Evolutionary conservation across 2,888 invertebrate genomes (phyloP).

Genomic region (Lysandra coridon): DNA sequence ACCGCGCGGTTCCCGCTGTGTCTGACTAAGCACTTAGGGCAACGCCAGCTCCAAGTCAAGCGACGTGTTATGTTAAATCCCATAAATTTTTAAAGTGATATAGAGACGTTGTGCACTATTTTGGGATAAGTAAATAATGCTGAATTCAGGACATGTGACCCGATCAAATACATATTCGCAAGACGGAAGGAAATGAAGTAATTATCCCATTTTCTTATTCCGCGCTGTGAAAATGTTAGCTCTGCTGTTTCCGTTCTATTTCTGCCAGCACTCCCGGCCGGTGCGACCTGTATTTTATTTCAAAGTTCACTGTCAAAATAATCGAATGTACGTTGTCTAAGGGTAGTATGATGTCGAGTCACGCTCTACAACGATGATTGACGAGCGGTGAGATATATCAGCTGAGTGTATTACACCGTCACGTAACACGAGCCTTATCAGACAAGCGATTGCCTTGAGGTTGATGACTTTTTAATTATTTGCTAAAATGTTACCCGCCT

Average conservation of each 20-base stretch:
- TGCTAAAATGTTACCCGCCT: background rate
- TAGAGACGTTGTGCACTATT: too few relatives aligned
- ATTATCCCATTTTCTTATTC: too few relatives aligned
- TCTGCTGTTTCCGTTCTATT: background rate
- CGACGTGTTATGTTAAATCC: too few relatives aligned
- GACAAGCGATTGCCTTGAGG: background rate
- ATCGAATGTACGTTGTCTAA: background rate
- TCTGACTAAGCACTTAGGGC: too few relatives aligned
- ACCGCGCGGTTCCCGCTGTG: too few relatives aligned
- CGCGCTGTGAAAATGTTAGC: too few relatives aligned
- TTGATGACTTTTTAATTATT: conserved; percentile 5
- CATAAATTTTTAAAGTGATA: too few relatives aligned
- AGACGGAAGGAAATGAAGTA: too few relatives aligned
- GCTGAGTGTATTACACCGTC: conserved; percentile 30
- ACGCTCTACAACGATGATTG: conserved; percentile 40
- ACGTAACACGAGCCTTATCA: conserved; percentile 16
- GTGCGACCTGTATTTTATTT: background rate
- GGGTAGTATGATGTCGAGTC: conserved; percentile 36
- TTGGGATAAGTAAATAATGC: too few relatives aligned
- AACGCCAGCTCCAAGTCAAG: too few relatives aligned
- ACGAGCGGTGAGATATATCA: conserved; percentile 33
- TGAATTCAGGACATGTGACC: too few relatives aligned
- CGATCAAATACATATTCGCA: too few relatives aligned
- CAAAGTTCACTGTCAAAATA: background rate
- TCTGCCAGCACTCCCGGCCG: background rate